phyloP scores from a whole-genome alignment of 2,113 vertebrate species.

The Amazona guildingii region DNA sequence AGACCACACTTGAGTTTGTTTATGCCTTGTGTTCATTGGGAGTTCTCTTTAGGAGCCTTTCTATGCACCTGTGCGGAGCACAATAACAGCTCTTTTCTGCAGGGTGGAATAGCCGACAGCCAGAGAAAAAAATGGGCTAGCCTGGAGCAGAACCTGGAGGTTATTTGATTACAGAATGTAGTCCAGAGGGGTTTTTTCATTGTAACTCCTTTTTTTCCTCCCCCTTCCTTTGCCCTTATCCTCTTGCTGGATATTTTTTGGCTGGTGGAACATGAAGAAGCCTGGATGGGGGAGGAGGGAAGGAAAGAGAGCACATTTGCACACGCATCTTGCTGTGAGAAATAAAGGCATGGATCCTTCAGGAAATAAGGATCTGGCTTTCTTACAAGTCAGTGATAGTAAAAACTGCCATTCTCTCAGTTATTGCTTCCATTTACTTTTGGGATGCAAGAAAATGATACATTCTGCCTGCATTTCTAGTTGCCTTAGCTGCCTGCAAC shows the following conservation, averaged over 20 bases:
- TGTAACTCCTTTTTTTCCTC: neutral
- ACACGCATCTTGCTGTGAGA: neutral
- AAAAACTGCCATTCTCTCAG: neutral
- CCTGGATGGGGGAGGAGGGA: neutral
- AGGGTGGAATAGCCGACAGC: neutral
- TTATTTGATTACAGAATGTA: slow-evolving; percentile 25
- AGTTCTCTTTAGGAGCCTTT: slow-evolving; percentile 58
- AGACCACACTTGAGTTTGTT: slow-evolving; percentile 71
- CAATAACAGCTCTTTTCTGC: slow-evolving; percentile 54
- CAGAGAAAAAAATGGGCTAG: neutral
- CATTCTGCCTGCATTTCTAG: neutral
- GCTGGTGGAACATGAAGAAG: neutral
- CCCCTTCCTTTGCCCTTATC: neutral
- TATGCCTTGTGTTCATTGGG: slow-evolving; percentile 68
- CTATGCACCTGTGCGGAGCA: slow-evolving; percentile 61
- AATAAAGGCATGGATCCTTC: neutral
- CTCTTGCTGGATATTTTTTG: slow-evolving; percentile 17
- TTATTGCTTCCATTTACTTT: neutral
- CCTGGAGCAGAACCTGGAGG: slow-evolving; percentile 44
- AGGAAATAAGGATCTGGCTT: neutral
- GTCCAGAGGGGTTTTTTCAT: neutral
- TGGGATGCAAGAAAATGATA: neutral
- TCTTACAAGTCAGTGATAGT: neutral
- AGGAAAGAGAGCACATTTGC: neutral
- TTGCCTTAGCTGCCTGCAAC: neutral